Base-by-base conservation (phyloP, 1,140 invertebrate genomes). In the Stenopsyche tienmushanensis region DNA sequence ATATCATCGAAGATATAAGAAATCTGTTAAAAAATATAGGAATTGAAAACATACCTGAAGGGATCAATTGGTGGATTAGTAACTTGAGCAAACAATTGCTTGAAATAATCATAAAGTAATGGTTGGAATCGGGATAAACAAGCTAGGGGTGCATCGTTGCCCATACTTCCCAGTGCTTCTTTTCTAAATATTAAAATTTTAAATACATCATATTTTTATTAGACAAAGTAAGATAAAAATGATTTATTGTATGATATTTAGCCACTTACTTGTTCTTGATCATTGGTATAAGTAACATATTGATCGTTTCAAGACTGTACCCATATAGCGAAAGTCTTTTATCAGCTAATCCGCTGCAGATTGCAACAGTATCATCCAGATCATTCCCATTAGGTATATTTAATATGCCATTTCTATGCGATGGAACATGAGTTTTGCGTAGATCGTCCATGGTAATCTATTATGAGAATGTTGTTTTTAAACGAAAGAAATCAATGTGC, bases 41-140 rank as follows among this genome's bases (percentile, higher is more conserved):
- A 8, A 13, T 39, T 13, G 34, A 44, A 50, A 18, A 58, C 47
- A 21, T 49, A 81, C 79, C 79, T 76, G 84, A 99, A 98, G 39
- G 97, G 97, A 85, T 99, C 97, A 70, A 99, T 99, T 2, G 97
- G 97, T n/a, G 97, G 97, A 83, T 99, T 99, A 66, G 97, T 99
- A 45, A 99, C 97, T 84, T 99, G 97, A 21, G 97, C 97, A 81
- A 99, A 99, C n/a, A 99, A 82, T 78, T 99, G 97, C 76, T 99
- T 98, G 80, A 99, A 99, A 77, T 99, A 99, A 70, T 96, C 94
- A 77, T 97, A 99, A 0, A 93, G 83, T 47, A 98, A 79, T 1
- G 97, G 97, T 74, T 96, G 93, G 80, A 95, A 98, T 71, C 89
- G 82, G 2, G 97, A 99, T 7, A 99, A 83, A 74, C 97, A 99